Conservation (phyloP, 2,888 invertebrate species). For the Ctena decussata region DNA sequence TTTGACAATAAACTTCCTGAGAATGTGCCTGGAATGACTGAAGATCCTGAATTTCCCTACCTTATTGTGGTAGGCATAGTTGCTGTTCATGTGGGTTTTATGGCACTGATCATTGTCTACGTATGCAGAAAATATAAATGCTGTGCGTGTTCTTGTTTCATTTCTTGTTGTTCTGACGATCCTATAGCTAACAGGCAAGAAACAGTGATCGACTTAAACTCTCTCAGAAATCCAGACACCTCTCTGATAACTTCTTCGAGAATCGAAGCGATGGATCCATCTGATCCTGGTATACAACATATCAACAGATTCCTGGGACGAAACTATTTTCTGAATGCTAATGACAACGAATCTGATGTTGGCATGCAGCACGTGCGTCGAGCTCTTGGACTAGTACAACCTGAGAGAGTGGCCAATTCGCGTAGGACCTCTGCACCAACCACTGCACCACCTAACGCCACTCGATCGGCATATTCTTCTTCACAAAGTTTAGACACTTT, state of each 20-base stretch:
- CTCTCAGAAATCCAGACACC: neutral
- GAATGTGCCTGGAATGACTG: neutral
- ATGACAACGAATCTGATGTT: neutral
- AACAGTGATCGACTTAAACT: neutral
- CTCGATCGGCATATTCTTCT: neutral
- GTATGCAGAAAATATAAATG: neutral
- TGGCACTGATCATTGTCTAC: neutral
- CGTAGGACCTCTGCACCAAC: neutral
- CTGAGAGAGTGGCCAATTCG: neutral
- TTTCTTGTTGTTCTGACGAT: neutral
- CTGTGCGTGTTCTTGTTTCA: conserved; percentile 1
- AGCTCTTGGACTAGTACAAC: neutral
- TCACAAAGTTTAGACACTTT: neutral
- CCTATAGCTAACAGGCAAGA: neutral
- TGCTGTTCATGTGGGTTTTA: neutral
- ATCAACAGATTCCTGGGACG: conserved; percentile 5
- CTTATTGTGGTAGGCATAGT: neutral
- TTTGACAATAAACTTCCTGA: too few relatives aligned
- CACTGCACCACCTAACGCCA: neutral
- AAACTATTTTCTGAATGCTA: neutral
- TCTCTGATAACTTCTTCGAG: neutral
- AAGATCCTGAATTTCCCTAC: neutral
- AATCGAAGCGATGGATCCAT: neutral
- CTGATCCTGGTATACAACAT: conserved; percentile 16
- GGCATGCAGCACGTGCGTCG: neutral